A percentile compares a stretch with the other conserved stretches of the same genome.
phyloP scores from a whole-genome alignment of 2,888 invertebrate species.

The Reticulitermes lucifugus region DNA sequence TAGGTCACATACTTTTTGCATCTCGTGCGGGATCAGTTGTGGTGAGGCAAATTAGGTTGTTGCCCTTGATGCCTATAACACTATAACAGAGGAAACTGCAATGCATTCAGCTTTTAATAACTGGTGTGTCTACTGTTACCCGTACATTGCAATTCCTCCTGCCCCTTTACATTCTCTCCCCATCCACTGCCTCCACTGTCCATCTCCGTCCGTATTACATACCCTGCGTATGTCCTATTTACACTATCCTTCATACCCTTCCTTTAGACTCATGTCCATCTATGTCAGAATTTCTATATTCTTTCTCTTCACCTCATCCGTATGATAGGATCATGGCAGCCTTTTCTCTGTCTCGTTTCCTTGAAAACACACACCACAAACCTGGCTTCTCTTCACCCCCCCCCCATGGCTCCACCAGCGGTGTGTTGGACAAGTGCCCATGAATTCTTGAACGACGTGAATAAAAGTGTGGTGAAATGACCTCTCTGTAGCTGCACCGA shows the following conservation, averaged over 20 bases:
- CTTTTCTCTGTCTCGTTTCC: constrained; percentile 31
- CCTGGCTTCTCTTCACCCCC: background rate
- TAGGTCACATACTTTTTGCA: background rate
- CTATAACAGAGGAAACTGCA: background rate
- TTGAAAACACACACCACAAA: constrained; percentile 2
- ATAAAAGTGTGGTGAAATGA: constrained; percentile 51
- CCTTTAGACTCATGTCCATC: constrained; percentile 36
- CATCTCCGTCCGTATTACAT: background rate
- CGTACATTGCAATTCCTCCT: background rate
- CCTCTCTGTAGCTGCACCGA: constrained; percentile 35
- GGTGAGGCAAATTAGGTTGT: background rate
- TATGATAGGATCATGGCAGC: constrained; percentile 11
- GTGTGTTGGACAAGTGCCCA: constrained; percentile 49
- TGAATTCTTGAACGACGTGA: constrained; percentile 51
- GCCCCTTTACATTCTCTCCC: background rate
- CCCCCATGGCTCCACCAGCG: background rate
- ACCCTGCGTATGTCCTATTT: constrained; percentile 3
- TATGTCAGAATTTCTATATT: constrained; percentile 31
- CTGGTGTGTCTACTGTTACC: background rate
- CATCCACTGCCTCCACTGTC: background rate
- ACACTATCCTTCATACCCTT: background rate
- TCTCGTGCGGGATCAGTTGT: background rate
- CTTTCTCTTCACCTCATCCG: constrained; percentile 11
- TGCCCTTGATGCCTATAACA: background rate
- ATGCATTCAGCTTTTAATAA: constrained; percentile 18